Percentiles rank a stretch among this genome's conserved stretches.
phyloP scores from a whole-genome alignment of 2,888 invertebrate species.

The Automeris io region DNA sequence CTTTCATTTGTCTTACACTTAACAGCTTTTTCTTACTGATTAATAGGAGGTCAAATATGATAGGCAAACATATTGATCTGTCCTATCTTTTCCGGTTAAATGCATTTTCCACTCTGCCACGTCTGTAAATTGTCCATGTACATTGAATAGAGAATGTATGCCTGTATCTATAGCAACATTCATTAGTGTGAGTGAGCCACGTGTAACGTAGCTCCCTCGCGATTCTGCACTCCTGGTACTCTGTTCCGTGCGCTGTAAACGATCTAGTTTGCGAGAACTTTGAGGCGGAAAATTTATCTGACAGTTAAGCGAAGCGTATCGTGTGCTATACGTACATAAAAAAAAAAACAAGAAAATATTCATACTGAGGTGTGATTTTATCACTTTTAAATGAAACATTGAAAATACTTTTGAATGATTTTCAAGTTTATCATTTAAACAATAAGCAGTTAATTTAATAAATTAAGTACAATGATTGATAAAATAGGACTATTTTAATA shows the following conservation, averaged over 20 bases:
- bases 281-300: constrained; percentile 56
- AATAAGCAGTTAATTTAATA: too few relatives aligned
- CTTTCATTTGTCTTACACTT: neutral
- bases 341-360: constrained; percentile 8
- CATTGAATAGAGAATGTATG: constrained; percentile 27
- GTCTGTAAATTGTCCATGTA: constrained; percentile 40
- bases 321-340: constrained; percentile 12
- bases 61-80: constrained; percentile 39
- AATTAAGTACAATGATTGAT: too few relatives aligned
- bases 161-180: constrained; percentile 16
- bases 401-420: too few relatives aligned
- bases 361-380: constrained; percentile 5
- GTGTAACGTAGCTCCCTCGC: constrained; percentile 41
- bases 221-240: constrained; percentile 44
- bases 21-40: neutral
- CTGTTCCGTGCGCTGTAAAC: constrained; percentile 50
- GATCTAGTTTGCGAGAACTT: constrained; percentile 58
- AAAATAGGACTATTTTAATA: too few relatives aligned
- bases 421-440: too few relatives aligned
- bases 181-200: constrained; percentile 49
- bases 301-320: constrained; percentile 41
- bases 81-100: constrained; percentile 55
- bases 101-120: constrained; percentile 58
- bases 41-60: constrained; percentile 10
- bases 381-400: too few relatives aligned